These are phyloP conservation scores for Camelus bactrianus DNA, from an alignment of 2,113 vertebrate genomes.

Conservation along the genomic window DNA sequence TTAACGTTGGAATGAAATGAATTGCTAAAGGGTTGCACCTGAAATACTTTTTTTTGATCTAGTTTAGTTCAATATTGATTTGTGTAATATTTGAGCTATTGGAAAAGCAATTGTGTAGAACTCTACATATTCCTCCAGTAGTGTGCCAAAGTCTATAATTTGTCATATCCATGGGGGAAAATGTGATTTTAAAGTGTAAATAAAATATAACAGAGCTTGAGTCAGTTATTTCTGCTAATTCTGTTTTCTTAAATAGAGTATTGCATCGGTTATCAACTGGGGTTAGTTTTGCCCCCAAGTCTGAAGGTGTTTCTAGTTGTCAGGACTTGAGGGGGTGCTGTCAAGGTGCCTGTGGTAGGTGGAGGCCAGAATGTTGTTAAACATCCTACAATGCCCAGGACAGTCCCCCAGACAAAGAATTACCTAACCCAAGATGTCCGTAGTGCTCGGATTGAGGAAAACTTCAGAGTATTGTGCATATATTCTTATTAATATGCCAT, in stretches of 20 bases:
- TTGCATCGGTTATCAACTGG: background rate
- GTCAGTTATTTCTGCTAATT: background rate
- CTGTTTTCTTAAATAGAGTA: background rate
- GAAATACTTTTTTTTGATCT: background rate
- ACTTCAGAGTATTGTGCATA: background rate
- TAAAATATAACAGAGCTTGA: background rate
- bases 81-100: background rate
- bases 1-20: background rate
- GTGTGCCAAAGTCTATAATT: background rate
- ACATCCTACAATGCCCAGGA: background rate
- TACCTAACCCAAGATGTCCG: background rate
- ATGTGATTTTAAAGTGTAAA: background rate
- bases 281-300: background rate
- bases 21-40: background rate
- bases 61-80: constrained; percentile 26
- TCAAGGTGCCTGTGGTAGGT: background rate
- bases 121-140: background rate
- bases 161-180: background rate
- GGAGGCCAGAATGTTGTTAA: background rate
- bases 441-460: background rate
- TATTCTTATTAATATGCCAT: background rate
- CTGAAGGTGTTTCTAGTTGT: background rate
- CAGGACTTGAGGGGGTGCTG: background rate
- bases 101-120: background rate
- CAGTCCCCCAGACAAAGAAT: background rate